phyloP scores from a whole-genome alignment of 2,888 invertebrate genomes.

The Dermolepida albohirtum region DNA sequence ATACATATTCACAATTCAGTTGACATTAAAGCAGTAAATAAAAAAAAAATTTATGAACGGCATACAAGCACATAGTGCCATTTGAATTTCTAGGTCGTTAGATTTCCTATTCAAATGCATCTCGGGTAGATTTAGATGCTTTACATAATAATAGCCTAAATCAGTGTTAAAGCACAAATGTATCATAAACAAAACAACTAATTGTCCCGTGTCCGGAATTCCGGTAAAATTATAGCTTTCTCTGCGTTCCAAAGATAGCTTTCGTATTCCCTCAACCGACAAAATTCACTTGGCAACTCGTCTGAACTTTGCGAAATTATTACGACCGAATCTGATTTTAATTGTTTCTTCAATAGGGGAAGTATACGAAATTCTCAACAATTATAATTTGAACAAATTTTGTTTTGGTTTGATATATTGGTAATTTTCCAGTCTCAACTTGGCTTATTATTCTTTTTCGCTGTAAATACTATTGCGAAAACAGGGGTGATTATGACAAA shows the following conservation, averaged over 20 bases:
- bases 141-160: slow-evolving; percentile 29
- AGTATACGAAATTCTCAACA: too few relatives aligned
- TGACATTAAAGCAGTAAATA: too few relatives aligned
- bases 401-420: too few relatives aligned
- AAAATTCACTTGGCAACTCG: slow-evolving; percentile 1
- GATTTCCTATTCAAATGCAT: slow-evolving; percentile 22
- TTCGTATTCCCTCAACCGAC: slow-evolving; percentile 12
- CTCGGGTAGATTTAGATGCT: slow-evolving; percentile 7
- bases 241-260: slow-evolving; percentile 28
- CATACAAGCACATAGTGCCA: too few relatives aligned
- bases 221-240: slow-evolving; percentile 14
- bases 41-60: too few relatives aligned
- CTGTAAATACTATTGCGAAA: too few relatives aligned
- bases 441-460: too few relatives aligned
- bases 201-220: slow-evolving; percentile 31
- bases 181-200: slow-evolving; percentile 34
- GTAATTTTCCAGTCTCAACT: too few relatives aligned
- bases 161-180: slow-evolving; percentile 28
- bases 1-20: too few relatives aligned
- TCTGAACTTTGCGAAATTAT: slow-evolving; percentile 24
- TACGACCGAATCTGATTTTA: slow-evolving; percentile 17
- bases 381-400: too few relatives aligned
- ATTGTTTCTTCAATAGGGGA: neutral
- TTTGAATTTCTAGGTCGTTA: too few relatives aligned
- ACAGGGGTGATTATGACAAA: too few relatives aligned